Evolutionary conservation across 2,888 invertebrate genomes (phyloP), one percentile per base, ranked within the genome.

Genomic region (Asteroscopus sphinx): DNA sequence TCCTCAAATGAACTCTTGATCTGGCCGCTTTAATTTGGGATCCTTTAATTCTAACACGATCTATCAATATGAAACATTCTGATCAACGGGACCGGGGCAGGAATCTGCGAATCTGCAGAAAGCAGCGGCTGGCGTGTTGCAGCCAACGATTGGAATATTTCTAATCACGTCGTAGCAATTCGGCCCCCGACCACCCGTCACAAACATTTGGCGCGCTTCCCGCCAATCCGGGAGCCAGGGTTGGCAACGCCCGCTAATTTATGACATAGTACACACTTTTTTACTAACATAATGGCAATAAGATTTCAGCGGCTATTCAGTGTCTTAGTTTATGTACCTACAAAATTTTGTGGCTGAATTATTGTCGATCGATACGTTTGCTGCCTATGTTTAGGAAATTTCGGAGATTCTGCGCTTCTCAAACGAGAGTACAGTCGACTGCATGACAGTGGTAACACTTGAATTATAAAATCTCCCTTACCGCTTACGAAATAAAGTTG

Each of bases 191-290:
- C 49, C 76, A 80, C 82, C 76, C 81, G 86, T 90, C 89, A 86
- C 82, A 78, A 89, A 88, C 91, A 90, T 90, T 92, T 90, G 91
- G 90, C 87, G 85, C 72, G 80, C 79, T 87, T 89, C 87, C 87
- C 90, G 80, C 74, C 68, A 59, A 63, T 67, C 58, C 46, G 47
- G 33, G 59, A 82, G 82, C 83, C 87, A 70, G 89, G 86, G 59
- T 68, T 56, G 59, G 51, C 49, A 42, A 42, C 49, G 39, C 42
- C 47, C 32, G 47, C 37, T 40, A 51, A 51, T 52, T 59, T 65
- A 52, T 61, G 9, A 39, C 35, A 47, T 6, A 17, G 46, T 12
- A 11, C 28, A 39, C 12, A 36, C 5, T 48, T 57, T 56, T 59
- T 59, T 59, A 41, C n/a, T 17, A 35, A 28, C 16, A 35, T 25